phyloP scores from a whole-genome alignment of 2,888 invertebrate genomes.

The Agrochola litura region DNA sequence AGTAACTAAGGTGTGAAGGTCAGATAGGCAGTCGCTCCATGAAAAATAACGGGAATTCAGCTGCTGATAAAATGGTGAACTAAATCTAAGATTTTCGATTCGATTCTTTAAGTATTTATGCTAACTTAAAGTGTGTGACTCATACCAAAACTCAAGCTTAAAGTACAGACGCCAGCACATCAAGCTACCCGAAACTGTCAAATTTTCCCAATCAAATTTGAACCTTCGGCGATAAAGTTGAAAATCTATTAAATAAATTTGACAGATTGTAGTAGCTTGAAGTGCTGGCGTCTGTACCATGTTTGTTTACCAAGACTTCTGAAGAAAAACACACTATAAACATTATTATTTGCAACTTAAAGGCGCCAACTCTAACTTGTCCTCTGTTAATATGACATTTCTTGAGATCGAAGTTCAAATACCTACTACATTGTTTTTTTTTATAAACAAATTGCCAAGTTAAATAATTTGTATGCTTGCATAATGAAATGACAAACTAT shows the following conservation, averaged over 20 bases:
- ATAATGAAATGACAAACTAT: conserved; percentile 49
- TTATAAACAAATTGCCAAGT: conserved; percentile 42
- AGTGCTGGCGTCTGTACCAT: too few relatives aligned
- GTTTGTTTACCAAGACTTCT: conserved; percentile 5
- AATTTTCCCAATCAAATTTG: too few relatives aligned
- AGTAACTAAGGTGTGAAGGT: not conserved
- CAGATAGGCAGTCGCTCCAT: too few relatives aligned
- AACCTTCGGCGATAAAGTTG: too few relatives aligned
- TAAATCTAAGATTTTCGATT: not conserved
- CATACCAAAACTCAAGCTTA: not conserved
- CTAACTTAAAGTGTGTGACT: not conserved
- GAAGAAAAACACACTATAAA: not conserved
- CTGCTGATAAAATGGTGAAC: not conserved
- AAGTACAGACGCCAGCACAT: too few relatives aligned
- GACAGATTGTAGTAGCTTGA: too few relatives aligned
- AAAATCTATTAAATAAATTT: too few relatives aligned
- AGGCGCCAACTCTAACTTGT: conserved; percentile 63
- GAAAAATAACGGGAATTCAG: not conserved
- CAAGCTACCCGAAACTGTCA: too few relatives aligned
- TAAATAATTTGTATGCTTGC: conserved; percentile 65
- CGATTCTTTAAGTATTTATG: not conserved
- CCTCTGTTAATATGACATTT: conserved; percentile 26
- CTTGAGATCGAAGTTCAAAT: conserved; percentile 18
- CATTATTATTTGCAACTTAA: conserved; percentile 31
- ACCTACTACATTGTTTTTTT: conserved; percentile 7